Base-by-base conservation (phyloP, 1,140 invertebrate genomes). In the Cherax quadricarinatus region DNA sequence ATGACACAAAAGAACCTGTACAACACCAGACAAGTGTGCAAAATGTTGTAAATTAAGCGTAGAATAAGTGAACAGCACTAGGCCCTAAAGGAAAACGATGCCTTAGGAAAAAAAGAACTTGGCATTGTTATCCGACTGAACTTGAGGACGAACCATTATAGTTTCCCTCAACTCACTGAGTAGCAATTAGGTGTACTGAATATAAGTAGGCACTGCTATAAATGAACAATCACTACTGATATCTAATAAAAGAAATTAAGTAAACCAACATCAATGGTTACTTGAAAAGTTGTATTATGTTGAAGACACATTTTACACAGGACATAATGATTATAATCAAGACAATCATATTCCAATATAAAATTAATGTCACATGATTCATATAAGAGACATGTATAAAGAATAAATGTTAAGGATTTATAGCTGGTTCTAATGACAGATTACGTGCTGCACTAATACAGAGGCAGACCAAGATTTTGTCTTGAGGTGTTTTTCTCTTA, bases 21-120 rank as follows among this genome's bases (percentile, higher is more conserved):
- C 88, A 90, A 48, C 79, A 73, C 82, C 78, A 90, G 24, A 90
- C 66, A 84, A 78, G 70, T 30, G 81, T 51, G 81, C 53, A 16
- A 84, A 62, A 57, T 90, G 51, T 18, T 51, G 81, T 73, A 51
- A 53, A 84, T 62, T 83, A 90, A 90, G 88, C 81, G 81, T 90
- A 90, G 81, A 90, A 75, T 30, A 75, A 75, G 5, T 51, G 12
- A 14, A 66, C 49, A 86, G 62, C 30, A 86, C 62, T n/a, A 78
- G 53, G 21, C 51, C 30, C 85, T 75, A 66, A 75, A 86, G 82
- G 53, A 84, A 24, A 57, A 84, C 24, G 5, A 60, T 53, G 79
- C 79, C 51, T 51, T 21, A 24, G 57, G 82, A 24, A 84, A 84
- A 53, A 24, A 84, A 84, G 57, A 84, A 62, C n/a, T 24, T 18